Evolutionary conservation across 1,140 invertebrate genomes (phyloP).

Genomic region (Grapholita molesta): DNA sequence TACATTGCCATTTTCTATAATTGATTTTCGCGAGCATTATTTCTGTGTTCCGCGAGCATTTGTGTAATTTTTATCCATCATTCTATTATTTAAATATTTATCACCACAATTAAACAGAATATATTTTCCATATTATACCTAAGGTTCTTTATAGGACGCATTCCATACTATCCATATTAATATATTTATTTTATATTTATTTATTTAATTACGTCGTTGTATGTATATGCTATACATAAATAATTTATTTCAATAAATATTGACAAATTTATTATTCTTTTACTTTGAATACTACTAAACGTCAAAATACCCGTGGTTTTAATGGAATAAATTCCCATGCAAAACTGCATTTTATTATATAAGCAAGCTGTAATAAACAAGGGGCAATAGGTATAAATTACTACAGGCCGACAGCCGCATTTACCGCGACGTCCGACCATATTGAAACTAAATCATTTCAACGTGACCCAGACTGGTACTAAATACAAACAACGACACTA

Average conservation of each 20-base stretch:
- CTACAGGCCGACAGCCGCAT: conserved; percentile 45
- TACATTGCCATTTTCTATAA: no score
- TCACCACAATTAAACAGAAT: no score
- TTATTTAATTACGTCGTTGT: no score
- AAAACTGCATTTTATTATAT: conserved; percentile 51
- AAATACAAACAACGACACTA: conserved; percentile 56
- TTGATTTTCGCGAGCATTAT: no score
- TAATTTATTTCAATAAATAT: neutral
- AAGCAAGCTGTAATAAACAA: conserved; percentile 59
- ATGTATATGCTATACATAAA: neutral
- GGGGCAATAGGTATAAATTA: conserved; percentile 61
- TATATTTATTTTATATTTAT: no score
- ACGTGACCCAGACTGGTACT: conserved; percentile 41
- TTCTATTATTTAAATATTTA: no score
- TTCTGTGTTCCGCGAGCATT: no score
- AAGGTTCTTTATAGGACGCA: no score
- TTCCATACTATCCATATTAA: no score
- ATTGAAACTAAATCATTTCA: conserved; percentile 70
- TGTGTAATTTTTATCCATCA: no score
- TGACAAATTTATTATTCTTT: conserved; percentile 5
- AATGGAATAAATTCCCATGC: conserved; percentile 51
- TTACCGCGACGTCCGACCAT: conserved; percentile 51
- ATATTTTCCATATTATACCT: no score
- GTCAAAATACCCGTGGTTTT: conserved; percentile 16
- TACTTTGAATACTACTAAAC: neutral